Percentiles rank a stretch among this genome's conserved stretches.
phyloP scores from a whole-genome alignment of 2,797 vertebrate species.

The Aratinga solstitialis region DNA sequence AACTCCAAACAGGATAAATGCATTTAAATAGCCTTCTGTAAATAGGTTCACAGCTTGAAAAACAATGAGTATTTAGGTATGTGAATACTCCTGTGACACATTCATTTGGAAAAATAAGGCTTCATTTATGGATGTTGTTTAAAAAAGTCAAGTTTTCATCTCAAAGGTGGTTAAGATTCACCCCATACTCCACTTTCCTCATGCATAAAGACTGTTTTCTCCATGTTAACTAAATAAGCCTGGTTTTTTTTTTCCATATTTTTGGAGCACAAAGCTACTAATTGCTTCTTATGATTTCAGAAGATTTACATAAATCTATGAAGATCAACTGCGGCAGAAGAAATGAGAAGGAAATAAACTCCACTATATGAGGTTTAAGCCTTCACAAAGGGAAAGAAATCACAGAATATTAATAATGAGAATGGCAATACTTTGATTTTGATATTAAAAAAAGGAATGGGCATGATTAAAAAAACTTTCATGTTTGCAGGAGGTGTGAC shows the following conservation, averaged over 20 bases:
- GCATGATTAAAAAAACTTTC: not conserved
- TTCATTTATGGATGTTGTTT: not conserved
- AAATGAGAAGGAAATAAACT: not conserved
- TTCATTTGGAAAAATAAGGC: not conserved
- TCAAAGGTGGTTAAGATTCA: not conserved
- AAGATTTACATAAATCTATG: not conserved
- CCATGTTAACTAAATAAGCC: not conserved
- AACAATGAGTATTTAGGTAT: not conserved
- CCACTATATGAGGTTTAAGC: not conserved
- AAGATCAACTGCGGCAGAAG: not conserved
- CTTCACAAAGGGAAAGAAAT: not conserved
- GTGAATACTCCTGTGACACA: not conserved
- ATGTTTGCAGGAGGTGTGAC: accelerated
- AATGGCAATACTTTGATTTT: not conserved
- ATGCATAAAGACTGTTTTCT: not conserved
- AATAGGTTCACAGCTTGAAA: not conserved
- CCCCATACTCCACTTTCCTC: not conserved
- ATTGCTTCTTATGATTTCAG: not conserved
- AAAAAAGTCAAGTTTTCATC: not conserved
- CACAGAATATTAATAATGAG: not conserved
- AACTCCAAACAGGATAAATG: not conserved
- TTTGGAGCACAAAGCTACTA: not conserved
- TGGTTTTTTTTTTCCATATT: not conserved
- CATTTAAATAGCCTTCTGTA: not conserved
- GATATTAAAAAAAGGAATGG: not conserved